Percentiles rank a stretch among this genome's conserved stretches.
Conservation (phyloP, 2,797 vertebrate genomes). For the Eidolon dupreanum region DNA sequence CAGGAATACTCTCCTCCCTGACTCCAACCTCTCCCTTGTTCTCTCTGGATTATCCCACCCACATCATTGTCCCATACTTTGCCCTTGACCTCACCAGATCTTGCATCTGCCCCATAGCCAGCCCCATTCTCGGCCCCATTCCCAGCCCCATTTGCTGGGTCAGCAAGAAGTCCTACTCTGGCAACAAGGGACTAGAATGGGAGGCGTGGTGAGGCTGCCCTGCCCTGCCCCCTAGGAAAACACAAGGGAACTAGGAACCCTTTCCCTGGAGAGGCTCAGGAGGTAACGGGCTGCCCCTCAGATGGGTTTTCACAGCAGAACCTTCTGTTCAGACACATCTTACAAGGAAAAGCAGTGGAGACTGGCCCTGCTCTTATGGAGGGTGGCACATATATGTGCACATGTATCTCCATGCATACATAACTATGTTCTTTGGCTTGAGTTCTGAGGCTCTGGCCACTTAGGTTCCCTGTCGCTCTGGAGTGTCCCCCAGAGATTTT, state of each 20-base stretch:
- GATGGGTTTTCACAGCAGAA: neutral
- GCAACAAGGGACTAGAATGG: neutral
- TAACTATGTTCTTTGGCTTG: neutral
- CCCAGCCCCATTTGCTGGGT: neutral
- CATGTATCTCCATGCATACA: neutral
- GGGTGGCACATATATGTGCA: neutral
- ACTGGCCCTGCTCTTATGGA: neutral
- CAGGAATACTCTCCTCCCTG: neutral
- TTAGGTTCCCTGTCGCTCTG: neutral
- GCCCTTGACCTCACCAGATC: neutral
- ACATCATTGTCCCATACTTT: neutral
- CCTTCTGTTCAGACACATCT: neutral
- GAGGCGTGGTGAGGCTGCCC: neutral
- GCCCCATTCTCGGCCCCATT: neutral
- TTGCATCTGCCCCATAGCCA: neutral
- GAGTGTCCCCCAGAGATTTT: neutral
- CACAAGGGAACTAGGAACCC: neutral
- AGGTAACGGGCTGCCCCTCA: neutral
- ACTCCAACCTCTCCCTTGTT: neutral
- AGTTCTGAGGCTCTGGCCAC: neutral
- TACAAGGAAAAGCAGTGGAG: neutral
- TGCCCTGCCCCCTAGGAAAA: neutral
- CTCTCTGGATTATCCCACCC: neutral
- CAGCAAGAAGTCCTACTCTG: neutral
- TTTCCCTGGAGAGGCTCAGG: neutral